A percentile compares a stretch with the other conserved stretches of the same genome.
phyloP scores from a whole-genome alignment of 1,140 invertebrate genomes.

The Sweltsa coloradensis region DNA sequence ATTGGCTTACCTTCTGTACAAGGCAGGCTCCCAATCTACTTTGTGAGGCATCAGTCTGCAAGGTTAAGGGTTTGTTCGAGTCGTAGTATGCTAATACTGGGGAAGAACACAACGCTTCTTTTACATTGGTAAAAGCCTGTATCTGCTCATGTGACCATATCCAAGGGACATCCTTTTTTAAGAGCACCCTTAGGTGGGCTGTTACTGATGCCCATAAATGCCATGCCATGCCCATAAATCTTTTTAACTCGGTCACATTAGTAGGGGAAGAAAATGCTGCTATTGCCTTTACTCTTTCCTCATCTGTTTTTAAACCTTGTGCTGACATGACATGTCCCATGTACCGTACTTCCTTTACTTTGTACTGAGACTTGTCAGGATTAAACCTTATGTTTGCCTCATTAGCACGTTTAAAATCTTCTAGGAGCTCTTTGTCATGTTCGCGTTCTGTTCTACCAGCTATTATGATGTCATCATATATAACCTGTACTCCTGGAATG shows the following conservation, averaged over 20 bases:
- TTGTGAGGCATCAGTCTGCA: slow-evolving; percentile 11
- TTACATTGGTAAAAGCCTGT: too few species aligned
- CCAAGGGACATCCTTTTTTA: slow-evolving; percentile 15
- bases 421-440: neutral
- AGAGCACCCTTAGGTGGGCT: slow-evolving; percentile 14
- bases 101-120: too few species aligned
- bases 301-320: slow-evolving; percentile 23
- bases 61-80: slow-evolving; percentile 15
- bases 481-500: slow-evolving; percentile 23
- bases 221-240: slow-evolving; percentile 26
- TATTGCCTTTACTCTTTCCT: slow-evolving; percentile 26
- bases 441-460: neutral
- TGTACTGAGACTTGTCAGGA: neutral
- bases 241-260: slow-evolving; percentile 22
- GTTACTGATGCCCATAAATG: slow-evolving; percentile 19
- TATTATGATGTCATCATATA: slow-evolving; percentile 29
- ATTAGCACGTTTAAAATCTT: neutral
- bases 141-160: slow-evolving; percentile 15
- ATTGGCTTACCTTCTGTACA: slow-evolving; percentile 23
- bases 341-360: slow-evolving; percentile 6
- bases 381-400: neutral
- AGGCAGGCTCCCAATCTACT: slow-evolving; percentile 17
- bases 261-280: slow-evolving; percentile 22
- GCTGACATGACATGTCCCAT: neutral
- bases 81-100: slow-evolving; percentile 20